Conservation (phyloP, 2,888 invertebrate species). For the Drosophila pullipes region DNA sequence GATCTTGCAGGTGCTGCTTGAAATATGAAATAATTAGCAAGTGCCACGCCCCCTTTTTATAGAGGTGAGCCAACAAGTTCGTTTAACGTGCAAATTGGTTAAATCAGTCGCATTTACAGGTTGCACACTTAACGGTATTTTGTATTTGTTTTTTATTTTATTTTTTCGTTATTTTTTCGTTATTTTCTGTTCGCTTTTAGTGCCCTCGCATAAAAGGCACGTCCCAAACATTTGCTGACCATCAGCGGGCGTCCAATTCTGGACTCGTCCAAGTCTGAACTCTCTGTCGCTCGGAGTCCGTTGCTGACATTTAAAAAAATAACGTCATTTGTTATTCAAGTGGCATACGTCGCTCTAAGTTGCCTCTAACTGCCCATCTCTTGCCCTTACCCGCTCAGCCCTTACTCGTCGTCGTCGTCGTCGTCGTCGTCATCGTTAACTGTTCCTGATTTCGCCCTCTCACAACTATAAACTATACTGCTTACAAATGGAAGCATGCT, state of each 20-base stretch:
- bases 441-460: conserved; percentile 32
- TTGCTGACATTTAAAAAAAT: conserved; percentile 75
- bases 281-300: conserved; percentile 32
- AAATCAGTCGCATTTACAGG: conserved; percentile 71
- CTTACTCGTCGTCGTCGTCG: conserved; percentile 33
- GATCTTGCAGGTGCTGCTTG: conserved; percentile 13
- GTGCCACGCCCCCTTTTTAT: conserved; percentile 5
- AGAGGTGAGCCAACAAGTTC: neutral
- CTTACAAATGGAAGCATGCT: neutral
- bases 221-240: conserved; percentile 76
- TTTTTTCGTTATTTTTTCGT: neutral
- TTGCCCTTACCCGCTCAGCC: conserved; percentile 45
- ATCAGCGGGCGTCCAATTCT: conserved; percentile 51
- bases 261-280: conserved; percentile 23
- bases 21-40: conserved; percentile 54
- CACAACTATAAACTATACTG: conserved; percentile 8
- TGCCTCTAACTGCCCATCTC: conserved; percentile 71
- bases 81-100: conserved; percentile 63
- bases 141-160: neutral
- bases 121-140: conserved; percentile 70
- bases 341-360: conserved; percentile 82
- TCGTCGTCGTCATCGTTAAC: conserved; percentile 51
- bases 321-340: conserved; percentile 81
- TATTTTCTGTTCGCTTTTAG: conserved; percentile 36
- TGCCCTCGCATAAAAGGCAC: conserved; percentile 58